These are phyloP conservation scores for Ctenicera cuprea DNA, from an alignment of 2,888 invertebrate species.

Conservation along the genomic window DNA sequence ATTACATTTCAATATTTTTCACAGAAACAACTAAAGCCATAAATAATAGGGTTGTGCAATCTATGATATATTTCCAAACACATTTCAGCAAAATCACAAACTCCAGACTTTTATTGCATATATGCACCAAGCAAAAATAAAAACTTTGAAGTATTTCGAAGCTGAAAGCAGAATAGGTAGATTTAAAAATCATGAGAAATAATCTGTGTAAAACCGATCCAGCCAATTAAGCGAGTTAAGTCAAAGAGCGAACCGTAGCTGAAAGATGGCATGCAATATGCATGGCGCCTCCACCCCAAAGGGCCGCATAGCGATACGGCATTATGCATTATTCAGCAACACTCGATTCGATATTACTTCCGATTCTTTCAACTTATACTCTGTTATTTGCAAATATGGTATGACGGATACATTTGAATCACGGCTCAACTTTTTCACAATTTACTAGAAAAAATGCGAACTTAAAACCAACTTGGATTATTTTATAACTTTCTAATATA, in stretches of 20 bases:
- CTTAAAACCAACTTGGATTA: too few relatives aligned
- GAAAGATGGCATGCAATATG: constrained; percentile 64
- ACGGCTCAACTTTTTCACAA: constrained; percentile 11
- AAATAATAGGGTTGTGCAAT: too few relatives aligned
- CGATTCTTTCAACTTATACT: constrained; percentile 64
- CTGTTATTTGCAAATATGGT: constrained; percentile 58
- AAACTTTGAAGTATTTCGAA: neutral
- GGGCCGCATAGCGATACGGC: constrained; percentile 64
- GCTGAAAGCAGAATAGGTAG: constrained; percentile 7
- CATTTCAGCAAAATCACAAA: too few relatives aligned
- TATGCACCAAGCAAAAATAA: too few relatives aligned
- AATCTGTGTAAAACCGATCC: constrained; percentile 52
- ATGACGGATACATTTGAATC: constrained; percentile 37
- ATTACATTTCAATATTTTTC: too few relatives aligned
- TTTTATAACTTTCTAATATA: too few relatives aligned
- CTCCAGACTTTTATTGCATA: neutral
- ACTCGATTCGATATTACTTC: constrained; percentile 65
- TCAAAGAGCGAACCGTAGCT: constrained; percentile 60
- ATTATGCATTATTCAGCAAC: constrained; percentile 65
- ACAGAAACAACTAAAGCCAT: too few relatives aligned
- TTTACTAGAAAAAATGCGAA: neutral
- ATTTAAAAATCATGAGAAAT: constrained; percentile 50
- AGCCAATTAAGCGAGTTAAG: constrained; percentile 60
- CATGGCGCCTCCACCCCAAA: constrained; percentile 60
- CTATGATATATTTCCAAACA: too few relatives aligned